Evolutionary conservation across 2,113 vertebrate species (phyloP).

Genomic region (Pygoscelis adeliae): DNA sequence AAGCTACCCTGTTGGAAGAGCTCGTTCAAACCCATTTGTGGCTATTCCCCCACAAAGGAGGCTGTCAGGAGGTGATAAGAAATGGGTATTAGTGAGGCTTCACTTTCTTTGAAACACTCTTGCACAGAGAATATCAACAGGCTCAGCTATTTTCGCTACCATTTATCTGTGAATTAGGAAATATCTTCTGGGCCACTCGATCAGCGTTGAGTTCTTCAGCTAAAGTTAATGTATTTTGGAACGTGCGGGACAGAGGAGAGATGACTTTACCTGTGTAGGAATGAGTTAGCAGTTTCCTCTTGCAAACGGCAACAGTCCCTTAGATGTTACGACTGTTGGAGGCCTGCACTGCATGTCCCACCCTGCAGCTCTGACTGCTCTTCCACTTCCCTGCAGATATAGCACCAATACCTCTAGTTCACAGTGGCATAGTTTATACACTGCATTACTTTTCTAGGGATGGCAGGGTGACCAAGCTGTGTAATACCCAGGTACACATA

Average conservation of each 20-base stretch:
- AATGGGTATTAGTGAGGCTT: not conserved
- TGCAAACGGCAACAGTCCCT: not conserved
- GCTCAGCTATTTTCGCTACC: not conserved
- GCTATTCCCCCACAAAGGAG: not conserved
- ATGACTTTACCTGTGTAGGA: not conserved
- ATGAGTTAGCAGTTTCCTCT: not conserved
- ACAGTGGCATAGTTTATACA: not conserved
- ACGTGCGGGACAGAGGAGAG: not conserved
- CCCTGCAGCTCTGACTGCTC: not conserved
- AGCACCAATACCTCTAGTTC: not conserved
- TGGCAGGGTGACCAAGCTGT: not conserved
- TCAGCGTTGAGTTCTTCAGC: not conserved
- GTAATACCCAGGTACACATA: not conserved
- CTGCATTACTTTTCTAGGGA: not conserved
- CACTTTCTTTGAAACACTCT: slow-evolving; percentile 1
- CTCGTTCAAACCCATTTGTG: not conserved
- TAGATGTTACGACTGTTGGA: not conserved
- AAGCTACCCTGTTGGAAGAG: not conserved
- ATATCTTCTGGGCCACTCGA: not conserved
- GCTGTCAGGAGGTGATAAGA: slow-evolving; percentile 5
- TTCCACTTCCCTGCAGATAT: not conserved
- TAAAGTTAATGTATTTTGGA: not conserved
- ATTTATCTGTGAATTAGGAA: not conserved
- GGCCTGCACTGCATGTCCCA: not conserved
- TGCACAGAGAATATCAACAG: not conserved